Conservation (phyloP, 2,797 vertebrate species). For the Danio albolineatus region DNA sequence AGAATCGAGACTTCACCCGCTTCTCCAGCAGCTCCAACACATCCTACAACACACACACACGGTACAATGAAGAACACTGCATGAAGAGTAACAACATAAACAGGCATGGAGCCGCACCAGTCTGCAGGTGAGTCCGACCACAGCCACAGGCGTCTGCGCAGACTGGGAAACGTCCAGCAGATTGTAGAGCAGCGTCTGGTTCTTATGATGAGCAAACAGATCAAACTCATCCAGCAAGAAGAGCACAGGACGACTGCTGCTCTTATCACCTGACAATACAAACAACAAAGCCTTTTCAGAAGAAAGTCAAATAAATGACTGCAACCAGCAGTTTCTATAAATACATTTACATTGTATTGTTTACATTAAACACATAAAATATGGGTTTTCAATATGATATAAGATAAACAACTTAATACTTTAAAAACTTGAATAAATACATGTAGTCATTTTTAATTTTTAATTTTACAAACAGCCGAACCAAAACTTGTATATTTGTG, state of each 20-base stretch:
- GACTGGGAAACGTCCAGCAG: conserved; percentile 96
- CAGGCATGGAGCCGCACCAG: conserved; percentile 78
- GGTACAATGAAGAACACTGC: too few species aligned
- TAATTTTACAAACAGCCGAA: too few species aligned
- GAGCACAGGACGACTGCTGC: conserved; percentile 88
- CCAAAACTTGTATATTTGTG: too few species aligned
- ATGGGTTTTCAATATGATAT: too few species aligned
- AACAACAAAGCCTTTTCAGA: not conserved
- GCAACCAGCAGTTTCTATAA: too few species aligned
- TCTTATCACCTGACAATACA: conserved; percentile 81
- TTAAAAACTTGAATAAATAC: too few species aligned
- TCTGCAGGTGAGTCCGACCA: conserved; percentile 93
- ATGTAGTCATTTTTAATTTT: too few species aligned
- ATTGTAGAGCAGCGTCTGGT: conserved; percentile 96
- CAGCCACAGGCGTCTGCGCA: conserved; percentile 91
- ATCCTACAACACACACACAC: conserved; percentile 38
- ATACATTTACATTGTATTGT: too few species aligned
- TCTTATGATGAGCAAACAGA: conserved; percentile 96
- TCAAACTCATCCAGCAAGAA: conserved; percentile 98
- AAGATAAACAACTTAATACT: too few species aligned
- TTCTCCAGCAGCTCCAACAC: conserved; percentile 94
- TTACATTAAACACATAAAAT: too few species aligned
- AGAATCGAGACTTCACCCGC: conserved; percentile 96
- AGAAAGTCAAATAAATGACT: too few species aligned
- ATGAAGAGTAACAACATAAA: too few species aligned